Evolutionary conservation across 2,797 vertebrate genomes (phyloP).

Genomic region (Halcyon leucocephala): DNA sequence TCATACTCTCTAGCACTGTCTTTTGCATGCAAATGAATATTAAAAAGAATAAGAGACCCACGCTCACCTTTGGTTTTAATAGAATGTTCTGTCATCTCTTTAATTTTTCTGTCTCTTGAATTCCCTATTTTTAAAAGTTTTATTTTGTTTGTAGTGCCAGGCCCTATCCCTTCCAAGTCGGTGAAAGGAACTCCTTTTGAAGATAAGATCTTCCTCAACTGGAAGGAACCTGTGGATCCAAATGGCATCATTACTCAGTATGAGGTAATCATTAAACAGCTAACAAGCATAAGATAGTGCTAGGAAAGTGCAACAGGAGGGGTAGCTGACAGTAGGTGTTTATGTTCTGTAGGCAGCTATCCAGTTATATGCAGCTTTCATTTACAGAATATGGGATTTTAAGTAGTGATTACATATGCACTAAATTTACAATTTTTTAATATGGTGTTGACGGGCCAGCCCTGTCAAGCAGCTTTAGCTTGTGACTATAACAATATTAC

Average conservation of each 20-base stretch:
- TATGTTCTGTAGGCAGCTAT: background rate
- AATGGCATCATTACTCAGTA: slow-evolving; percentile 96
- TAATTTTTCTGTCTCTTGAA: background rate
- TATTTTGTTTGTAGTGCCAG: slow-evolving; percentile 87
- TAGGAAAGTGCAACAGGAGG: background rate
- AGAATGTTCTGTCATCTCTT: background rate
- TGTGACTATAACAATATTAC: background rate
- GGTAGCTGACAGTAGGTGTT: background rate
- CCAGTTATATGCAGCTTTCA: background rate
- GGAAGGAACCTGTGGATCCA: slow-evolving; percentile 96
- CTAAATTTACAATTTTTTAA: background rate
- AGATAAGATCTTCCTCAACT: slow-evolving; percentile 95
- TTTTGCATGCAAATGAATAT: slow-evolving; percentile 29
- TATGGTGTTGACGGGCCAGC: background rate
- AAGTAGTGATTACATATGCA: background rate
- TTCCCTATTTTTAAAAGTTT: slow-evolving; percentile 15
- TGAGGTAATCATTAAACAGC: slow-evolving; percentile 76
- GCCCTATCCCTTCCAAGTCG: slow-evolving; percentile 91
- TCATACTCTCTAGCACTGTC: background rate
- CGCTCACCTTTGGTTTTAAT: background rate
- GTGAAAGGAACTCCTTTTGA: slow-evolving; percentile 94
- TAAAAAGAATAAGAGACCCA: background rate
- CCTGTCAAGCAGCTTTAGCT: background rate
- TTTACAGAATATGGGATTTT: background rate
- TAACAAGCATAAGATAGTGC: background rate